Evolutionary conservation across 2,888 invertebrate genomes (phyloP), one percentile per base, ranked within the genome.

Genomic region (Hermaeophaga mercurialis): DNA sequence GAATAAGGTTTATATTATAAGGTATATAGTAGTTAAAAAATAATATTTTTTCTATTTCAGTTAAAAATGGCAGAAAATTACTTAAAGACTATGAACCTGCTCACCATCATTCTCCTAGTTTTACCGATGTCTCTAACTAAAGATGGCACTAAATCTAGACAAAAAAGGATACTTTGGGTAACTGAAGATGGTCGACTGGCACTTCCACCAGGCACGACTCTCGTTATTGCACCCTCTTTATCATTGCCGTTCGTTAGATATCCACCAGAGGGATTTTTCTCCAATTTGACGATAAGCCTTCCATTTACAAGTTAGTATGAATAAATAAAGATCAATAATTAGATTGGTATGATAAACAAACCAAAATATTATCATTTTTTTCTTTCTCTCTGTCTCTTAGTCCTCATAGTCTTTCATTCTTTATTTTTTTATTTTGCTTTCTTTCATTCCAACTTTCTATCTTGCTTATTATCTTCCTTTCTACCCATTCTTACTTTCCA

Each of bases 241-340:
- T 87, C 91, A 3, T 80, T 92, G 80, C 92, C 92, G 7, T 86
- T 92, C 69, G 90, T 92, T 2, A 80, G 92, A 67, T 89, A 92
- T 80, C 92, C 92, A 6, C 91, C 91, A 0, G 87, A 89, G 70
- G 92, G 92, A 47, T 92, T 92, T 76, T 83, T 90, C 66, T 90
- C 91, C 48, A 92, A 92, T 74, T 81, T 92, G 80, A 88, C 91
- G 17, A 84, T 92, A 70, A 90, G 89, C 77, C 84, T 92, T 68
- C 92, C 92, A 12, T 88, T 92, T 70, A 88, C 91, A 71, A 91
- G 92, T 92, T 79, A 86, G 88, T 85, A 49, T n/a, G n/a, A n/a
- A n/a, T n/a, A n/a, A n/a, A n/a, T n/a, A n/a, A n/a, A n/a, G n/a
- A n/a, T n/a, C n/a, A n/a, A n/a, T n/a, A n/a, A n/a, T n/a, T n/a